Evolutionary conservation across 1,140 invertebrate species (phyloP).

Genomic region (Sitodiplosis mosellana): DNA sequence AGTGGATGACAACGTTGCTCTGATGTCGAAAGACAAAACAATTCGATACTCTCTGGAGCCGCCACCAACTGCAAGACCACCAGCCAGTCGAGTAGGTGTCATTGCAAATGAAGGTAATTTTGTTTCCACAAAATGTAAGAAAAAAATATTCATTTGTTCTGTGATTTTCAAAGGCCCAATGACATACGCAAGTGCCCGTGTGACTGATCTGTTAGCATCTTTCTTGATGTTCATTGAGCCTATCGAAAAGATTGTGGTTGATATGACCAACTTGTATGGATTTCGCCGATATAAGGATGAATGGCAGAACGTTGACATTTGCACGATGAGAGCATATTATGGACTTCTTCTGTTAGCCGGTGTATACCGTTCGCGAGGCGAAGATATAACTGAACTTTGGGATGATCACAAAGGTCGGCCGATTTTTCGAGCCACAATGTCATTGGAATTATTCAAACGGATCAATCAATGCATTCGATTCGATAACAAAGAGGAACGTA

Average conservation of each 20-base stretch:
- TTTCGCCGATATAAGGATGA: neutral
- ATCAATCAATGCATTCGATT: neutral
- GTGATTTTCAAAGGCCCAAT: neutral
- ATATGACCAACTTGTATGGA: neutral
- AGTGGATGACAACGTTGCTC: no score
- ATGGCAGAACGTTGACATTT: neutral
- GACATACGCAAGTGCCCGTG: neutral
- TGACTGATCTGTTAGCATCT: neutral
- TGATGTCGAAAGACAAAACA: no score
- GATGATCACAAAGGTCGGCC: neutral
- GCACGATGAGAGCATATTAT: neutral
- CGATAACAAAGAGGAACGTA: neutral
- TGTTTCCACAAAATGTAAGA: no score
- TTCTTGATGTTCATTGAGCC: neutral
- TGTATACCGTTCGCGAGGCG: neutral
- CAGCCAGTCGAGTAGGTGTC: no score
- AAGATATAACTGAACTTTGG: neutral
- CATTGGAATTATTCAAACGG: neutral
- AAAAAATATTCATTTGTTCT: no score
- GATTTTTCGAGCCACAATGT: neutral
- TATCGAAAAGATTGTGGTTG: neutral
- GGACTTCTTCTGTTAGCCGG: neutral
- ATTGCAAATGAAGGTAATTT: no score
- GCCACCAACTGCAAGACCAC: no score
- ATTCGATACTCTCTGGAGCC: no score